Percentiles rank a stretch among this genome's conserved stretches.
phyloP scores from a whole-genome alignment of 2,113 vertebrate species.

The Atractosteus spatula region DNA sequence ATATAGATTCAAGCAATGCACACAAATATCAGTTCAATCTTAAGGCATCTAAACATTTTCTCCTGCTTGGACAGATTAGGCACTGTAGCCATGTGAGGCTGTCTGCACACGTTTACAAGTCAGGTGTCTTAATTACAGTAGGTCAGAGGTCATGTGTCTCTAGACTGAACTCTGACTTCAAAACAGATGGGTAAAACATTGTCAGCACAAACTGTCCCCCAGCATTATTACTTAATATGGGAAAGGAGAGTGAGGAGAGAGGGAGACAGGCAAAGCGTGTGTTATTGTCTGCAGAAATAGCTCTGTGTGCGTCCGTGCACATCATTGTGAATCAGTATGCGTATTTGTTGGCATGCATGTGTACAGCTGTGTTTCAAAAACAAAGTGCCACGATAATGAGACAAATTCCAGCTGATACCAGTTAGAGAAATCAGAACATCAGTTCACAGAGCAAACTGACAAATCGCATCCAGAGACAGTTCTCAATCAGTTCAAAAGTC shows the following conservation, averaged over 20 bases:
- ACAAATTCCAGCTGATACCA: conserved; percentile 11
- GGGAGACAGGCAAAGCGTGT: no score
- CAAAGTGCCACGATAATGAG: background rate
- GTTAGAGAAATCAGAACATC: conserved; percentile 25
- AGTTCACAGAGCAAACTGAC: conserved; percentile 1
- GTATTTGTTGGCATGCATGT: background rate
- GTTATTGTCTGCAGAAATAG: background rate
- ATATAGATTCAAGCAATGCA: no score
- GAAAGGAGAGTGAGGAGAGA: no score
- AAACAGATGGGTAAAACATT: background rate
- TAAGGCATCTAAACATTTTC: no score
- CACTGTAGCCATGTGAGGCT: no score
- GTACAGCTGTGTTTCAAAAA: background rate
- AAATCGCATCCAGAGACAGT: conserved; percentile 2
- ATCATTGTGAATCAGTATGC: background rate
- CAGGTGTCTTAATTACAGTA: no score
- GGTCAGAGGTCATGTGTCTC: background rate
- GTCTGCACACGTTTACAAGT: no score
- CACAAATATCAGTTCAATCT: no score
- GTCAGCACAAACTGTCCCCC: background rate
- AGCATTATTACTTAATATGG: background rate
- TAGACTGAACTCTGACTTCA: background rate
- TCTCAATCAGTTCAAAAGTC: background rate
- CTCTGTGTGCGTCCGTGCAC: background rate
- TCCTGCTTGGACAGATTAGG: no score